Evolutionary conservation across 1,140 invertebrate genomes (phyloP), one percentile per base, ranked within the genome.

Genomic region (Mamestra configurata): DNA sequence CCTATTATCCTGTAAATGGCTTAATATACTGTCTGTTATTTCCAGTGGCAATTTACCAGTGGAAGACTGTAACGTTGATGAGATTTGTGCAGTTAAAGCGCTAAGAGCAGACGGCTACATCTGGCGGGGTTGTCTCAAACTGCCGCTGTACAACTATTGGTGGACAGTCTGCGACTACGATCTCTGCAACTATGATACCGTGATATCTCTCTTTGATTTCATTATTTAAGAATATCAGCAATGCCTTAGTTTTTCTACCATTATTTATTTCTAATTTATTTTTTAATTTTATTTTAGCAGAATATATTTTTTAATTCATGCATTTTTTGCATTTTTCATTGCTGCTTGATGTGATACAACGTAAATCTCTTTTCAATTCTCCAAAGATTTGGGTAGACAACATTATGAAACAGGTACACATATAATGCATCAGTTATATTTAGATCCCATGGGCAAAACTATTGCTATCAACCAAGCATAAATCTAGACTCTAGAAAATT

Each of bases 91-190:
- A 66, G 85, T 93, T 1, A 89, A 84, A 81, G 84, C 88, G 10
- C 83, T 90, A n/a, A 85, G 81, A 82, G 88, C 81, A 13, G 77
- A 86, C 64, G 91, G 89, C 6, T 93, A 90, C 53, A 76, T 93
- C 11, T 91, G 91, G 90, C 86, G 92, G 18, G 92, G 91, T 18
- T 93, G 92, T 79, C 27, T 90, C 1, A 81, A 84, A 24, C 73
- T 49, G 4, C 90, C 91, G 3, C 81, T 90, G 11, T 94, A 89
- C 70, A 93, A 94, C 77, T 89, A 94, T 66, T 92, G 88, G 87
- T 92, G 86, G 86, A 75, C 76, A 8, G 59, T 92, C 15, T 93
- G 92, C 68, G 86, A 90, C 24, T 85, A 40, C 11, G 88, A 92
- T 79, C 78, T 89, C 0, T 93, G 90, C 82, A 93, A 93, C 72